A percentile compares a stretch with the other conserved stretches of the same genome.
Conservation (phyloP, 2,113 vertebrate species). For the Spilogale gracilis region DNA sequence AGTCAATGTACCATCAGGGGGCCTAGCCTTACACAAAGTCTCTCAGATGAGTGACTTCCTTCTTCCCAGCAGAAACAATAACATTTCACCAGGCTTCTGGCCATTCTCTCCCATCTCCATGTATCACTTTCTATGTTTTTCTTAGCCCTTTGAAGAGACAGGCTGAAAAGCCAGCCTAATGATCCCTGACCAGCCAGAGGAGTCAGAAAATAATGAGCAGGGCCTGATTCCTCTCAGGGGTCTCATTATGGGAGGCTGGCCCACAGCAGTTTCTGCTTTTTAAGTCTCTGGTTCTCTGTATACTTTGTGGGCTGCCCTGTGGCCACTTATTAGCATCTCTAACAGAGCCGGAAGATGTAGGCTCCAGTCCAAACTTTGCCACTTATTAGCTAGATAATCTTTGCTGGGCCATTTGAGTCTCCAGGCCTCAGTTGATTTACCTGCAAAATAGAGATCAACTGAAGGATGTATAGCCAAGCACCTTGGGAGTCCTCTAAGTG, state of each 20-base stretch:
- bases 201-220: background rate
- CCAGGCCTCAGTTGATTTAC: background rate
- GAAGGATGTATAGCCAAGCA: background rate
- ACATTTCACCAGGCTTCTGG: background rate
- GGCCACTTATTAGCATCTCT: background rate
- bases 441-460: background rate
- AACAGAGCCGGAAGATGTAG: background rate
- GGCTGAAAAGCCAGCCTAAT: background rate
- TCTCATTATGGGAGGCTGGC: background rate
- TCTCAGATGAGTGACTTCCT: background rate
- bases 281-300: background rate
- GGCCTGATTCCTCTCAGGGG: background rate
- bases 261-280: background rate
- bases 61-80: background rate
- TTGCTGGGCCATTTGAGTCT: background rate
- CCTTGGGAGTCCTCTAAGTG: background rate
- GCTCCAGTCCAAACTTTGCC: background rate
- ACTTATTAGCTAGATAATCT: background rate
- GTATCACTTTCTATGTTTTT: constrained; percentile 9
- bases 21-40: background rate
- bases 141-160: constrained; percentile 11
- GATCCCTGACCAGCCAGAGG: background rate
- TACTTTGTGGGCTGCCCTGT: background rate
- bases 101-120: background rate
- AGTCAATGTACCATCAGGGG: background rate